Conservation (phyloP, 2,797 vertebrate species). For the Staurois parvus region DNA sequence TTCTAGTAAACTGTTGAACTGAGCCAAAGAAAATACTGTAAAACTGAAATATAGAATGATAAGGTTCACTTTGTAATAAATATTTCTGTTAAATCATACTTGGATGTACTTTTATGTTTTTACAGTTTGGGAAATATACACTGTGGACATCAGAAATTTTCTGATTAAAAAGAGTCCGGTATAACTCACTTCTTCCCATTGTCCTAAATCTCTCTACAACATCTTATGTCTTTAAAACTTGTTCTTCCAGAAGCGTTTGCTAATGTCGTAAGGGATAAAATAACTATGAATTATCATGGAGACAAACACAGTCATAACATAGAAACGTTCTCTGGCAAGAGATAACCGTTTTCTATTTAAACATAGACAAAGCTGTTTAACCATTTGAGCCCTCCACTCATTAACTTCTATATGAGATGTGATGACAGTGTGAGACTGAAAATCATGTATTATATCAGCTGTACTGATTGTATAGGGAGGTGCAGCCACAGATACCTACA, state of each 20-base stretch:
- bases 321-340: too few relatives aligned
- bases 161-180: background rate
- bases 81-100: slow-evolving; percentile 10
- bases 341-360: too few relatives aligned
- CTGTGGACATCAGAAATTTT: background rate
- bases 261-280: background rate
- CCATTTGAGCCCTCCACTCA: too few relatives aligned
- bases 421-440: too few relatives aligned
- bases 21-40: background rate
- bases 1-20: background rate
- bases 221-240: background rate
- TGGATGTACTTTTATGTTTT: background rate
- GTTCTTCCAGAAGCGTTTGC: background rate
- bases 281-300: background rate
- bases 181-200: background rate
- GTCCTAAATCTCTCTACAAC: background rate
- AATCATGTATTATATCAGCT: too few relatives aligned
- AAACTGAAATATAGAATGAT: background rate
- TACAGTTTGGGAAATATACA: background rate
- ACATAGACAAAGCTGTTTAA: too few relatives aligned
- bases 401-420: too few relatives aligned
- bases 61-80: slow-evolving; percentile 18
- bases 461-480: too few relatives aligned
- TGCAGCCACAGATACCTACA: too few relatives aligned
- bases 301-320: too few relatives aligned